Percentiles rank a stretch among this genome's conserved stretches.
Evolutionary conservation across 1,140 invertebrate species (phyloP).

Genomic region (Pseudomyrmex flavicornis): DNA sequence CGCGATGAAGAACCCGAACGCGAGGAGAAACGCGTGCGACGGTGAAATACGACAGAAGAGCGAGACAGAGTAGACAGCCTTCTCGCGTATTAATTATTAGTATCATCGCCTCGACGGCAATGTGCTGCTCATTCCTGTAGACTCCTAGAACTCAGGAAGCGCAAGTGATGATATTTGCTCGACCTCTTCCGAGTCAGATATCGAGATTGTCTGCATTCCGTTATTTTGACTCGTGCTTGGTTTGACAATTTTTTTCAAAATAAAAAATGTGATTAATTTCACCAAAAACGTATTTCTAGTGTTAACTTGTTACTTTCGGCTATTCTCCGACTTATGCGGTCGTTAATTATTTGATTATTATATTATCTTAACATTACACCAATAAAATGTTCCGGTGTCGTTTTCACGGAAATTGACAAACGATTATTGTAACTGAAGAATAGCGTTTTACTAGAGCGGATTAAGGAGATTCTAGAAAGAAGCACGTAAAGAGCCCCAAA

Average conservation of each 20-base stretch:
- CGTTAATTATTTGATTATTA: too few species aligned
- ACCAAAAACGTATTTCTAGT: too few species aligned
- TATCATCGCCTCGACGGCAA: constrained; percentile 40
- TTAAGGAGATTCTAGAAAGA: constrained; percentile 64
- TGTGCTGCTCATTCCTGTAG: constrained; percentile 15
- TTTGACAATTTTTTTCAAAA: neutral
- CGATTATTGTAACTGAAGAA: neutral
- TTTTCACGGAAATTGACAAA: too few species aligned
- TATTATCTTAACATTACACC: neutral
- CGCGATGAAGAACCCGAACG: constrained; percentile 2
- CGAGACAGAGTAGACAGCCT: constrained; percentile 12
- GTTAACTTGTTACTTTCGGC: too few species aligned
- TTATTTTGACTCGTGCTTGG: neutral
- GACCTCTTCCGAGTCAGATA: neutral
- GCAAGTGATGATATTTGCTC: constrained; percentile 9
- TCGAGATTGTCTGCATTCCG: constrained; percentile 16
- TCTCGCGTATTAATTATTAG: constrained; percentile 68
- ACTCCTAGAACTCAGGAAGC: constrained; percentile 16
- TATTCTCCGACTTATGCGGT: too few species aligned
- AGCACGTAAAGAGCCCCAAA: constrained; percentile 79
- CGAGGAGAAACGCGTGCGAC: constrained; percentile 1
- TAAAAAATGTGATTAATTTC: too few species aligned
- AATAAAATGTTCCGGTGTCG: neutral
- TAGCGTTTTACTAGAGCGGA: neutral
- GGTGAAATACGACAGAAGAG: neutral